Evolutionary conservation across 2,888 invertebrate genomes (phyloP), one percentile per base, ranked within the genome.

Genomic region (Cepaea hortensis): DNA sequence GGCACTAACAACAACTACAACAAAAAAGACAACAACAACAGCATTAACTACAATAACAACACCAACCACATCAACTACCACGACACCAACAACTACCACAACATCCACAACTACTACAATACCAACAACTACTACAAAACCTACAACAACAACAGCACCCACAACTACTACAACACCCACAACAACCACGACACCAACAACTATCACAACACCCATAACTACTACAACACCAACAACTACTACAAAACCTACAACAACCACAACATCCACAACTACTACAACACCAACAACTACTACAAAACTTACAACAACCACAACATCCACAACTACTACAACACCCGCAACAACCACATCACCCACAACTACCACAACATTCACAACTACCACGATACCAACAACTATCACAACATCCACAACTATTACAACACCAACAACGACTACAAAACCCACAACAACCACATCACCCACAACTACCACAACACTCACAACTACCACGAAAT

Each of bases 71-170:
- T 46, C 46, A 13, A 11, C 48, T 46, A 73, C 48, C 62, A 23
- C 70, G 0, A 55, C n/a, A 7, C 46, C n/a, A n/a, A 82, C 72
- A 0, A 46, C 46, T 6, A 65, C 86, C 20, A 70, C 86, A 9
- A 82, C 86, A 20, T 46, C 72, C 20, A 48, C 73, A 50, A 62
- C 86, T 13, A 35, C 79, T 6, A 75, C 80, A 18, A 35, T 70
- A 13, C 20, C 85, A 20, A 68, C 79, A 23, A 9, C 9, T 9
- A 23, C 72, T 9, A 1, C n/a, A 6, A 72, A 20, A 72, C 20
- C 72, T 23, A n/a, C 72, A n/a, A 20, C n/a, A 3, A 72, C 72
- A n/a, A 72, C 72, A 3, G 1, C 72, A 72, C 2, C 72, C 7
- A 11, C n/a, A n/a, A 3, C 72, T 9, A 72, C 72, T 23, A 72